These are phyloP conservation scores for Dryobotodes eremita DNA, from an alignment of 2,888 invertebrate genomes.

Conservation along the genomic window DNA sequence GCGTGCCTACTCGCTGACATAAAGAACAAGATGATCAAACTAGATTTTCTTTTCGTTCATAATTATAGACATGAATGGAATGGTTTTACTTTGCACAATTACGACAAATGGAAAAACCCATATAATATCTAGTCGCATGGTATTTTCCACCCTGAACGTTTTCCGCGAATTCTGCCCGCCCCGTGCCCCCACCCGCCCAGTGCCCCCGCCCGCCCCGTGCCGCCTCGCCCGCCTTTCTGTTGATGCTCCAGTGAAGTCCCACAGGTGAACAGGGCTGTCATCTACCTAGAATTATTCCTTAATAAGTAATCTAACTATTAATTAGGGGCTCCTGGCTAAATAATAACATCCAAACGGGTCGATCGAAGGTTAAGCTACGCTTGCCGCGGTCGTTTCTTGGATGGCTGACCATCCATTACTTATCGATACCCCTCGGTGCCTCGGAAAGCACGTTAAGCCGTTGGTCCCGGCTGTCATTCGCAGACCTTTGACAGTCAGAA, in stretches of 20 bases:
- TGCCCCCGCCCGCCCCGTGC: too few species aligned
- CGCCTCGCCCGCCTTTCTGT: slow-evolving; percentile 11
- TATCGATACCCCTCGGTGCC: not conserved
- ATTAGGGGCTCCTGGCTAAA: not conserved
- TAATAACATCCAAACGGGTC: not conserved
- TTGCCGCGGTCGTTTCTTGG: not conserved
- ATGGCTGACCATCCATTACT: not conserved
- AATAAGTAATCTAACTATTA: not conserved
- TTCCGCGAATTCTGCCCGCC: slow-evolving; percentile 7
- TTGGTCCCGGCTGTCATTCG: not conserved
- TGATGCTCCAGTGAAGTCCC: slow-evolving; percentile 13
- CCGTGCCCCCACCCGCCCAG: not conserved
- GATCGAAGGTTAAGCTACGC: not conserved
- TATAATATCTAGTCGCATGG: not conserved
- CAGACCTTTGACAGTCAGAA: not conserved
- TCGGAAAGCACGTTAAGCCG: not conserved
- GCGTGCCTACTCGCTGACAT: not conserved
- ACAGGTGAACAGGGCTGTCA: slow-evolving; percentile 26
- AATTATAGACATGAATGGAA: not conserved
- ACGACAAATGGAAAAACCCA: slow-evolving; percentile 49
- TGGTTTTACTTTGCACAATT: not conserved
- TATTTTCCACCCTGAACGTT: slow-evolving; percentile 42
- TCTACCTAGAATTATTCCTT: not conserved
- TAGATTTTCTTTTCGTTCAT: not conserved
- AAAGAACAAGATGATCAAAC: not conserved